Base-by-base conservation (phyloP, 2,888 invertebrate genomes). In the Corbicula japonica region DNA sequence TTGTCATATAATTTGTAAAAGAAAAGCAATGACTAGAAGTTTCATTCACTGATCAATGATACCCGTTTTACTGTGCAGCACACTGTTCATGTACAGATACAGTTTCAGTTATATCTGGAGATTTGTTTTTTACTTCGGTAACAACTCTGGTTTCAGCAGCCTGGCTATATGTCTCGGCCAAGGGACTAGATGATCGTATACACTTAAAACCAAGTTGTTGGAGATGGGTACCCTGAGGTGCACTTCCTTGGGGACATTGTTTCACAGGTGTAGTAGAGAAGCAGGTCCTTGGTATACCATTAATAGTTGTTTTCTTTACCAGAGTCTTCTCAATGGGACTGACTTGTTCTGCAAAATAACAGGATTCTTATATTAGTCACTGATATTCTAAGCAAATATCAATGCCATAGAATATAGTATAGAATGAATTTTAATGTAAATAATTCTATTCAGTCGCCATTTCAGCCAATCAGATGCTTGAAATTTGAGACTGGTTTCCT, bases 181-280 rank as follows among this genome's bases (percentile, higher is more conserved):
- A 28, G n/a, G 48, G 46, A n/a, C 52, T 66, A 15, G 6, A n/a
- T 15, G 68, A 62, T 50, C 58, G 46, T 23, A 83, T 23, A 75
- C 86, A 87, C 41, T 73, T 66, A 71, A 76, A 80, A 0, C 61
- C 26, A 8, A 85, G 79, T 5, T 52, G 58, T 18, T 50, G 66
- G 6, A 54, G 48, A 28, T 60, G 75, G 23, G 46, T 70, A 8
- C 60, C 63, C 15, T 72, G 48, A 38, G 80, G 74, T 46, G 34
- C 38, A 23, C 77, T 81, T 6, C 50, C 41, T 15, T 76, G 44
- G 48, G 78, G 75, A 65, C 86, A 87, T 58, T 62, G 66, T 58
- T 63, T 81, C 32, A 87, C 76, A 3, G 85, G 84, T 18, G 50
- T 38, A 18, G 32, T 73, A 18, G 86, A 87, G 73, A 85, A 84